phyloP scores from a whole-genome alignment of 2,797 vertebrate species.

The Chaetodon trifasciatus region DNA sequence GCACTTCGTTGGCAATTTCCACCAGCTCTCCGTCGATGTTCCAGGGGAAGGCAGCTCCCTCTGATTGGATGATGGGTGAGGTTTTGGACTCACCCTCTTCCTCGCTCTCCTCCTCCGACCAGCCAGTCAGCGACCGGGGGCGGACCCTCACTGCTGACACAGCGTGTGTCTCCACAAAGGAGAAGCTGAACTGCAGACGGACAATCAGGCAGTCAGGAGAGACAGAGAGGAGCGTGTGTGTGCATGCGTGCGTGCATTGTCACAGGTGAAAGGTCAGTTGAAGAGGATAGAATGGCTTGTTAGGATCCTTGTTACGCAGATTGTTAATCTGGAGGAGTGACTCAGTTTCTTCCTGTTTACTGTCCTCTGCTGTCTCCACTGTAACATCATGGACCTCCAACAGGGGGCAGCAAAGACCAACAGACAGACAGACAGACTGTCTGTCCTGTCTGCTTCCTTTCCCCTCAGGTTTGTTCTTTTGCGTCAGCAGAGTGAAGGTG shows the following conservation, averaged over 20 bases:
- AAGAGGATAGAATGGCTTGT: constrained; percentile 19
- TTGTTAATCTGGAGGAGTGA: constrained; percentile 38
- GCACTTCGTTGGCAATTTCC: constrained; percentile 88
- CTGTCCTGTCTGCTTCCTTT: background rate
- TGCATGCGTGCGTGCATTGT: background rate
- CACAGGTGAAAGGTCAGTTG: constrained; percentile 25
- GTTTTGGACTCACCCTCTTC: constrained; percentile 72
- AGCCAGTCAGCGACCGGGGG: constrained; percentile 61
- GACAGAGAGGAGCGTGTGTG: background rate
- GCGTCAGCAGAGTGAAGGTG: no score
- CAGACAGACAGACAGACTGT: constrained; percentile 33
- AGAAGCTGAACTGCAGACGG: constrained; percentile 90
- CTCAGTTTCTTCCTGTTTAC: constrained; percentile 30
- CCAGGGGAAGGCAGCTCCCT: constrained; percentile 87
- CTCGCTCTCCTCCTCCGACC: constrained; percentile 69
- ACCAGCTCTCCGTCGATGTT: constrained; percentile 96
- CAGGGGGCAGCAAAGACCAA: constrained; percentile 72
- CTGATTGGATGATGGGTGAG: constrained; percentile 78
- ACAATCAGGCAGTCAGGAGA: constrained; percentile 16
- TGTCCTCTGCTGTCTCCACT: background rate
- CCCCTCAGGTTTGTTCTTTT: background rate
- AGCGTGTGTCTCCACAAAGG: constrained; percentile 92
- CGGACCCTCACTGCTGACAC: constrained; percentile 90
- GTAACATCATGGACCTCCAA: constrained; percentile 23
- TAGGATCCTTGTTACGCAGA: constrained; percentile 33